Base-by-base conservation (phyloP, 2,113 vertebrate species). In the Prunella fulvescens region DNA sequence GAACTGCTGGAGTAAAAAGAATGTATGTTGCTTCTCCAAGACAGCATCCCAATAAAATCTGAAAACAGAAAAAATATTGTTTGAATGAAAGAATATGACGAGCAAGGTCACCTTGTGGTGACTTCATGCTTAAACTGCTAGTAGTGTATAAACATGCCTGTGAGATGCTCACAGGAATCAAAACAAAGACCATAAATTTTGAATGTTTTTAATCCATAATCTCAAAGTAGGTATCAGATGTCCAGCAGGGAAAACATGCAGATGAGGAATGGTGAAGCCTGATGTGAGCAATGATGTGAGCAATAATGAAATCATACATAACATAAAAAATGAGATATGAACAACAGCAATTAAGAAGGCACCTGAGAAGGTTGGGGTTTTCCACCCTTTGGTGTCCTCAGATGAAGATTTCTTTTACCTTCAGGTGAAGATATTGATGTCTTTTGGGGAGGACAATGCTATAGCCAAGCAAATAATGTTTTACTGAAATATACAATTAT, bases 91-190 rank as follows among this genome's bases (percentile, higher is more conserved):
- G 29, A 50, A 51, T 69, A 53, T 37, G 22, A 51, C 80, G 87
- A 82, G 31, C 18, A 64, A 76, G 14, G 35, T 74, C 29, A 60
- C 16, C 29, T 29, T 35, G 24, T 65, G 31, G 14, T 44, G 60
- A 54, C 14, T 35, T 79, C 39, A 35, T 53, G 39, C 11, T 45
- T 47, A 62, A 86, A 53, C 9, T 83, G 18, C 26, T 73, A 47
- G 12, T 4, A 1, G 8, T 4, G 0, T 51, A 29, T 56, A 82
- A 86, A 11, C 13, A n/a, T 37, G 17, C 22, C 37, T 45, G 2
- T 48, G 33, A 88, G 31, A 69, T 12, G 14, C 39, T 69, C 50
- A 91, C 11, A 35, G 19, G 19, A n/a, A 73, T 53, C 58, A 64
- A 35, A 80, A 26, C 19, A 73, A 81, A 93, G 14, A 11, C 31